Evolutionary conservation across 2,113 vertebrate genomes (phyloP).

Genomic region (Tetraodon nigroviridis): DNA sequence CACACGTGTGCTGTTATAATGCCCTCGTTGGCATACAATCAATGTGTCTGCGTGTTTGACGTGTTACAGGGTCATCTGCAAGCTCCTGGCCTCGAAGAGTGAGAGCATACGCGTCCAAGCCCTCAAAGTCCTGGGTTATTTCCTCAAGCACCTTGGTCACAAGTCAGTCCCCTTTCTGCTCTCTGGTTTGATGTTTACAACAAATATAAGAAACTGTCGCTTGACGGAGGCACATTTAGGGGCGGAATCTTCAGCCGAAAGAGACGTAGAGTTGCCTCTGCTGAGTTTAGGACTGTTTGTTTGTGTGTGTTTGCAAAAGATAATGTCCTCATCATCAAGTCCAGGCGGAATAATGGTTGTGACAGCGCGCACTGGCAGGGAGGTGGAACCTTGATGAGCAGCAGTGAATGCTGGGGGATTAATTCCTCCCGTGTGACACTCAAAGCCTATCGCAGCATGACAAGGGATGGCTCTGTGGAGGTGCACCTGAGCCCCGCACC

Average conservation of each 20-base stretch:
- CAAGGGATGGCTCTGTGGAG: conserved; percentile 12
- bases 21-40: background rate
- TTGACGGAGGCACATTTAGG: too few relatives aligned
- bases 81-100: conserved; percentile 95
- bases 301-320: conserved; percentile 22
- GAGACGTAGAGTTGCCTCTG: conserved; percentile 5
- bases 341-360: conserved; percentile 57
- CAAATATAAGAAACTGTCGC: background rate
- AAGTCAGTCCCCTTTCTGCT: conserved; percentile 81
- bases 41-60: conserved; percentile 16
- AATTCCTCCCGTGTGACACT: conserved; percentile 38
- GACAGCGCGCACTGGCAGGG: conserved; percentile 43
- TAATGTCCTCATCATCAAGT: conserved; percentile 42
- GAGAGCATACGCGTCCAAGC: conserved; percentile 98
- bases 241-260: too few relatives aligned
- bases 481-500: conserved; percentile 52
- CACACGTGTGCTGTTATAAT: background rate
- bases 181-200: background rate
- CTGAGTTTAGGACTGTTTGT: conserved; percentile 23
- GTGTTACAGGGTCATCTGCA: conserved; percentile 91
- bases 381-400: conserved; percentile 48
- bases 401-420: conserved; percentile 57
- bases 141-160: conserved; percentile 97
- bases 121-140: conserved; percentile 97
- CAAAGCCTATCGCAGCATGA: conserved; percentile 8